Base-by-base conservation (phyloP, 1,140 invertebrate genomes). In the Gryllus bimaculatus region DNA sequence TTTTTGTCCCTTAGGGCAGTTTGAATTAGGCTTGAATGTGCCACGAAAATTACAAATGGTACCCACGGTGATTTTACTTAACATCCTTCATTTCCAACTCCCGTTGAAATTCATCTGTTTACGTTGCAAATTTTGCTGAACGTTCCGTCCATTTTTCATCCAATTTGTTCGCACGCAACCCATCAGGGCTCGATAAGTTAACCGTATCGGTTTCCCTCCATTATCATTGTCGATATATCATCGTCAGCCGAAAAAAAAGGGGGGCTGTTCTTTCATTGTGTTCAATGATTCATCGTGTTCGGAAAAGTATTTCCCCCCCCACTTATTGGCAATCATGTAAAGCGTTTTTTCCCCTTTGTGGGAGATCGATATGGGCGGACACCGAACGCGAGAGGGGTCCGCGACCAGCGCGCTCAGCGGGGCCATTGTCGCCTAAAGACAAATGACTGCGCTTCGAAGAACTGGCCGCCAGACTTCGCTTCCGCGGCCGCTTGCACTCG, bases 291-390 rank as follows among this genome's bases (percentile, higher is more conserved):
- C 54, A 66, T 66, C 10, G 54, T 18, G 54, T 3, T 7, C 18
- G 54, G 18, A 18, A 66, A 66, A 66, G 54, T 66, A 66, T 66
- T 66, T 66, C 54, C 18, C 26, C 54, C 54, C 26, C 54, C 54
- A 66, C 54, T 66, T 66, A 66, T 66, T 66, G 54, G 54, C 54
- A 66, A 66, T 66, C 54, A 66, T 66, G 54, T 66, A 13, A 66
- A 66, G 54, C 54, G 54, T 66, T 10, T 18, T 66, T 18, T 66
- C 2, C 49, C 10, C 18, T 66, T 66, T 10, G 18, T 66, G 18
- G 54, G 54, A 66, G 54, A 66, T 66, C 54, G 54, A 66, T 66
- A 66, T 66, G 54, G 54, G 18, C 18, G 10, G 10, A 66, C 18
- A 66, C 54, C 10, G 10, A 66, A 3, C 54, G 54, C 2, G 10